Evolutionary conservation across 2,888 invertebrate species (phyloP), one percentile per base, ranked within the genome.

Genomic region (Ormyrus thymus): DNA sequence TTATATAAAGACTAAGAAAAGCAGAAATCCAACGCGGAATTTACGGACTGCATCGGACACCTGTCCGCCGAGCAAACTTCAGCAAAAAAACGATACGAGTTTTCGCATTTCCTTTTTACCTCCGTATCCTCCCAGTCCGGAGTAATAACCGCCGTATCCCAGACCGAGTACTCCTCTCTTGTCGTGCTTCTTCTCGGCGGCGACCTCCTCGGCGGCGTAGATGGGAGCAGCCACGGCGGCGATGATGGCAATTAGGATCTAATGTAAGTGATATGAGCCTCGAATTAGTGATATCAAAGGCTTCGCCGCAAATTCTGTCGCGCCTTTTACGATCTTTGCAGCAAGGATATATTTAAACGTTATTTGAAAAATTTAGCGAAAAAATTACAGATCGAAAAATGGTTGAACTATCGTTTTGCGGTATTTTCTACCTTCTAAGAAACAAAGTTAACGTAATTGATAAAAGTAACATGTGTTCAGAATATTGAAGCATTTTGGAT

Each of bases 101-200:
- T 46, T 29, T 4, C 29, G 13, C 48, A 15, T 59, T 7, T 29
- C 29, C 6, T 7, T 64, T 9, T 76, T 64, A 62, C 75, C 75
- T 53, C 56, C 70, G 43, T 71, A 71, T n/a, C 78, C 77, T 9
- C 46, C 65, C 84, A 74, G 29, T 81, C 85, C 77, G 87, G 65
- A 61, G 43, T 5, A 3, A 11, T 59, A 77, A 11, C 76, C 71
- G 50, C 72, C 66, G 43, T 78, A 78, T 59, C 77, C 77, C 11
- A 71, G 71, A 50, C 84, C 87, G 7, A 85, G 65, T 29, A 85
- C 56, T 51, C 86, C 88, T 83, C 88, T 77, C 61, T 88, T 88
- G 5, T 87, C 87, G 11, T 85, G 83, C 70, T 79, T 85, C 79
- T 86, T 88, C 8, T 82, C 73, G 15, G 84, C 86, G 10, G 85